Conservation (phyloP, 1,140 invertebrate genomes). For the Pemphigus obesinymphae region DNA sequence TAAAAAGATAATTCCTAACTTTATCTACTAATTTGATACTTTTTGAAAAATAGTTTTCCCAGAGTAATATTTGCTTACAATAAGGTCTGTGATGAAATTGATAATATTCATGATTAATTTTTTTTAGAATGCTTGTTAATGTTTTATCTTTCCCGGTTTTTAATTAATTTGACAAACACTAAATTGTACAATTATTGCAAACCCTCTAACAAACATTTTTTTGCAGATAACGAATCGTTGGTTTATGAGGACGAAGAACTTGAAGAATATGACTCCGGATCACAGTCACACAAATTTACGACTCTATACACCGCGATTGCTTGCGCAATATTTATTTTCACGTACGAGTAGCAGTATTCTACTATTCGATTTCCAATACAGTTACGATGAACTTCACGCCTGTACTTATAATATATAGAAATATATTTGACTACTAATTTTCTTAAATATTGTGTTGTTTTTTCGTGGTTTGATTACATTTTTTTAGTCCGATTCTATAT, state of each 20-base stretch:
- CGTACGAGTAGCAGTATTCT: not conserved
- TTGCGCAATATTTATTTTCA: not conserved
- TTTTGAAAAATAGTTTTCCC: too few species aligned
- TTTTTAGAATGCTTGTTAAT: too few species aligned
- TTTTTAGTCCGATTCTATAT: not conserved
- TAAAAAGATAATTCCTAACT: too few species aligned
- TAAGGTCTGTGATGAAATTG: too few species aligned
- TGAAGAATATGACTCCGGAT: constrained; percentile 12
- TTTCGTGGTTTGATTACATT: not conserved
- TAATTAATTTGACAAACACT: too few species aligned
- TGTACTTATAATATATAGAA: not conserved
- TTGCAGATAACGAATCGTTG: not conserved
- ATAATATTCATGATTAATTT: too few species aligned
- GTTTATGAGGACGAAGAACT: not conserved
- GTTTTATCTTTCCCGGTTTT: too few species aligned
- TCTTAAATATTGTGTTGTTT: not conserved
- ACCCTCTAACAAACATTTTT: too few species aligned
- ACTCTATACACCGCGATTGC: not conserved
- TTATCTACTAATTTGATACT: too few species aligned
- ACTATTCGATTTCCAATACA: not conserved
- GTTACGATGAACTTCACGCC: not conserved
- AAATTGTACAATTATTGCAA: too few species aligned
- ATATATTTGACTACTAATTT: not conserved
- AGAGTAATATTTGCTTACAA: too few species aligned
- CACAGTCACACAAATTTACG: not conserved